Evolutionary conservation across 2,797 vertebrate genomes (phyloP).

Genomic region (Lindbergichthys nudifrons): DNA sequence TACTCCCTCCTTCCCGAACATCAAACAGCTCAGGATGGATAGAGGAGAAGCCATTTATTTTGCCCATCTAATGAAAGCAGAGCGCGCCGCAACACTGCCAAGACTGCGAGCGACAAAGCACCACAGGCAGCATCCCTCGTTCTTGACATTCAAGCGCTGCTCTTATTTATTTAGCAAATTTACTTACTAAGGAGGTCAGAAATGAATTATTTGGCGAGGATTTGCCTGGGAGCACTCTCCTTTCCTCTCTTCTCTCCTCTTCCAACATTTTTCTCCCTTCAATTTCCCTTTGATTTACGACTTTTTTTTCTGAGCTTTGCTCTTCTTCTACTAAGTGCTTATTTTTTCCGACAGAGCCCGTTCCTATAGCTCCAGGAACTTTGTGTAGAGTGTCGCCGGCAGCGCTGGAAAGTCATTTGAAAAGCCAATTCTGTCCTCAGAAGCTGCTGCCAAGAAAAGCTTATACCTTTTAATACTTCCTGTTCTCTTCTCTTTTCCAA

Average conservation of each 20-base stretch:
- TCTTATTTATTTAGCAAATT: constrained; percentile 89
- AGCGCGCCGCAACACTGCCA: constrained; percentile 74
- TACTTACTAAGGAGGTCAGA: constrained; percentile 88
- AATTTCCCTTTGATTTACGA: constrained; percentile 82
- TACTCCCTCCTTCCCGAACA: constrained; percentile 73
- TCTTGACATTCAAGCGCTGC: constrained; percentile 85
- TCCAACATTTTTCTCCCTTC: constrained; percentile 78
- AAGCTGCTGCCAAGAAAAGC: constrained; percentile 80
- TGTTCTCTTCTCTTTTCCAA: constrained; percentile 64
- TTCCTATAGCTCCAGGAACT: constrained; percentile 82
- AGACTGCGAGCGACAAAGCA: constrained; percentile 80
- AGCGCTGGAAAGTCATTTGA: constrained; percentile 80
- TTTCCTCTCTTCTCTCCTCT: constrained; percentile 72
- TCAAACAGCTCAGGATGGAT: constrained; percentile 82
- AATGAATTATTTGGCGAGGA: constrained; percentile 87
- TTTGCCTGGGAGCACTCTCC: constrained; percentile 82
- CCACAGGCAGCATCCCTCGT: constrained; percentile 79
- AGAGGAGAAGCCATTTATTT: constrained; percentile 84
- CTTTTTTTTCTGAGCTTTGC: constrained; percentile 68
- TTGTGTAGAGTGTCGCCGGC: constrained; percentile 78
- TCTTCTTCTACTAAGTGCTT: constrained; percentile 79
- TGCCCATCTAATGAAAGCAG: constrained; percentile 83
- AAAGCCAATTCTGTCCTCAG: constrained; percentile 80
- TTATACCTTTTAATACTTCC: constrained; percentile 81
- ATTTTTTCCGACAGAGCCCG: constrained; percentile 75